Percentiles rank a stretch among this genome's conserved stretches.
phyloP scores from a whole-genome alignment of 1,140 invertebrate genomes.

The Drosophila kurseongensis region DNA sequence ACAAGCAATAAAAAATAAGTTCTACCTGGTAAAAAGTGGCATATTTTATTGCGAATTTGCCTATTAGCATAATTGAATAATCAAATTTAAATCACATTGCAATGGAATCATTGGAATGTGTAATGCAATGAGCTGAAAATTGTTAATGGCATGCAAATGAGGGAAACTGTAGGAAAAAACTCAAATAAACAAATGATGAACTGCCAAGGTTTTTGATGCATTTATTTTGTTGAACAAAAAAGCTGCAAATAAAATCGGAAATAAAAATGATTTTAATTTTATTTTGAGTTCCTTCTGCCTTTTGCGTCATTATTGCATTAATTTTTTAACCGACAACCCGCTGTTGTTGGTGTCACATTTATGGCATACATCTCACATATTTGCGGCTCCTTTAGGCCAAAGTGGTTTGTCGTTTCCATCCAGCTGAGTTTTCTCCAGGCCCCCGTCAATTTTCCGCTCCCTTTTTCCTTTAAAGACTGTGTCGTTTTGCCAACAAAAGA shows the following conservation, averaged over 20 bases:
- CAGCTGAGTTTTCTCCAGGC: slow-evolving; percentile 12
- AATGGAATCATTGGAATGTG: slow-evolving; percentile 18
- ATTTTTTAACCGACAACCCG: slow-evolving; percentile 17
- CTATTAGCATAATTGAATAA: slow-evolving; percentile 19
- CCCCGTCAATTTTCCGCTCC: slow-evolving; percentile 1
- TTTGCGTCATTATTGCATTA: neutral
- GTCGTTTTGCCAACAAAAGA: slow-evolving; percentile 7
- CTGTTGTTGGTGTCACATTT: slow-evolving; percentile 20
- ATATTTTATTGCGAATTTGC: neutral
- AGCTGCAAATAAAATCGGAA: neutral
- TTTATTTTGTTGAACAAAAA: neutral
- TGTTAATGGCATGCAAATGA: slow-evolving; percentile 27
- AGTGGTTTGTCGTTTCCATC: slow-evolving; percentile 33
- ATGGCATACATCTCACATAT: slow-evolving; percentile 25
- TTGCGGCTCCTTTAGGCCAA: slow-evolving; percentile 49
- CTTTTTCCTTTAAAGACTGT: neutral
- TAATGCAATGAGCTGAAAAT: slow-evolving; percentile 25
- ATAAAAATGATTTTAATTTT: neutral
- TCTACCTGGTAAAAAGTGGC: neutral
- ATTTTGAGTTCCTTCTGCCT: neutral
- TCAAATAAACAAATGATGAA: neutral
- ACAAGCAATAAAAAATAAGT: neutral
- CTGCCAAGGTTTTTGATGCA: neutral
- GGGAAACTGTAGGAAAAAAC: neutral
- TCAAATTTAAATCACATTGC: slow-evolving; percentile 15